phyloP scores from a whole-genome alignment of 2,888 invertebrate species.

The Bellardia bayeri region DNA sequence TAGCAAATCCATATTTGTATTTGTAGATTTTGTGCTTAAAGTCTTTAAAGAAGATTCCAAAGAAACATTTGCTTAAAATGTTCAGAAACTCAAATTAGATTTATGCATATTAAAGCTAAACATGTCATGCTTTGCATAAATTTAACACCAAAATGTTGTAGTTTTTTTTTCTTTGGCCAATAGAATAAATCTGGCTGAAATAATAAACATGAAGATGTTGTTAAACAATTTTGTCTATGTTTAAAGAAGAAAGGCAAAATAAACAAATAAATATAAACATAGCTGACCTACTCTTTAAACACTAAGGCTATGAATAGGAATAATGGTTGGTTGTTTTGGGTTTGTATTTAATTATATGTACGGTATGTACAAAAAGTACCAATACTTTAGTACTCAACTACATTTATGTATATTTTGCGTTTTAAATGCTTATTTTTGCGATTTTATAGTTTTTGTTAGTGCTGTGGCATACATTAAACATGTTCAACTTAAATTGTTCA shows the following conservation, averaged over 20 bases:
- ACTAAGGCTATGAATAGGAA: background rate
- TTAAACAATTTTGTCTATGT: slow-evolving; percentile 41
- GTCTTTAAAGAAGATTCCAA: slow-evolving; percentile 16
- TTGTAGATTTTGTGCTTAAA: background rate
- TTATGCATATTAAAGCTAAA: slow-evolving; percentile 69
- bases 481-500: slow-evolving; percentile 29
- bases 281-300: slow-evolving; percentile 62
- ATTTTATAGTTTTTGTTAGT: slow-evolving; percentile 2
- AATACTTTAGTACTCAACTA: too few species aligned
- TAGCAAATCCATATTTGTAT: slow-evolving; percentile 27
- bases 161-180: slow-evolving; percentile 21
- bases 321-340: background rate
- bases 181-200: slow-evolving; percentile 33
- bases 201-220: slow-evolving; percentile 59
- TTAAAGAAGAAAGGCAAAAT: slow-evolving; percentile 6
- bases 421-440: background rate
- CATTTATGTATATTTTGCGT: slow-evolving; percentile 7
- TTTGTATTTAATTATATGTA: slow-evolving; percentile 34
- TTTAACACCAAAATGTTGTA: slow-evolving; percentile 65
- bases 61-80: background rate
- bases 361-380: too few species aligned
- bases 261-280: slow-evolving; percentile 19
- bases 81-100: slow-evolving; percentile 51
- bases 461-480: slow-evolving; percentile 34
- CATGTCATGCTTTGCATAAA: slow-evolving; percentile 72